These are phyloP conservation scores for Cepphus grylle DNA, from an alignment of 2,113 vertebrate genomes.

Conservation along the genomic window DNA sequence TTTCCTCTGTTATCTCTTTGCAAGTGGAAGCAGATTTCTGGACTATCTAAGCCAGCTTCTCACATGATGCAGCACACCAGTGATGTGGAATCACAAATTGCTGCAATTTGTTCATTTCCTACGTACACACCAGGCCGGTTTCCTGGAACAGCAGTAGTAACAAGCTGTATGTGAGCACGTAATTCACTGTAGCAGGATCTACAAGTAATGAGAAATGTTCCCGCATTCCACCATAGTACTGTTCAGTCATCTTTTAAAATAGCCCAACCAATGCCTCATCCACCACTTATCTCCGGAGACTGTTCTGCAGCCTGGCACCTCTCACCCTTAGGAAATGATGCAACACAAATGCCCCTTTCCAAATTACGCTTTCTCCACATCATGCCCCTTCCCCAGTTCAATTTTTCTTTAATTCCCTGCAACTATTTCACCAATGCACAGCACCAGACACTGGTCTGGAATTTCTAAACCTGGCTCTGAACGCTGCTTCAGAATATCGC, in stretches of 20 bases:
- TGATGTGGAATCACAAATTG: slow-evolving; percentile 25
- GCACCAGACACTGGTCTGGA: neutral
- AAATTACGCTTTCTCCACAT: neutral
- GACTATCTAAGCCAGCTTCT: slow-evolving; percentile 30
- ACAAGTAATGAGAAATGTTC: neutral
- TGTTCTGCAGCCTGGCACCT: neutral
- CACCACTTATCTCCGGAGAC: slow-evolving; percentile 8
- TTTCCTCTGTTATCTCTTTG: slow-evolving; percentile 37
- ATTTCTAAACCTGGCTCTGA: neutral
- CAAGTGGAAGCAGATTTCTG: slow-evolving; percentile 50
- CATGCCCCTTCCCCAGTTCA: neutral
- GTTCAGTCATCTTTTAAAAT: slow-evolving; percentile 52
- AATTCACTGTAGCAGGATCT: neutral
- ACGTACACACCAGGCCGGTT: neutral
- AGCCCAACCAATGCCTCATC: neutral
- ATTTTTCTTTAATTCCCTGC: neutral
- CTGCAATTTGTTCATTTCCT: slow-evolving; percentile 49
- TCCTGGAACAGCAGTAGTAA: slow-evolving; percentile 41
- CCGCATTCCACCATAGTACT: neutral
- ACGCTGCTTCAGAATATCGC: neutral
- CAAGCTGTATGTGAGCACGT: neutral
- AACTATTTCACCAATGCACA: neutral
- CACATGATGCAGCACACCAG: slow-evolving; percentile 17
- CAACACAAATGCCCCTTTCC: neutral
- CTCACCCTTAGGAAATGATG: neutral